These are phyloP conservation scores for Chaenocephalus aceratus DNA, from an alignment of 2,113 vertebrate genomes.

Conservation along the genomic window DNA sequence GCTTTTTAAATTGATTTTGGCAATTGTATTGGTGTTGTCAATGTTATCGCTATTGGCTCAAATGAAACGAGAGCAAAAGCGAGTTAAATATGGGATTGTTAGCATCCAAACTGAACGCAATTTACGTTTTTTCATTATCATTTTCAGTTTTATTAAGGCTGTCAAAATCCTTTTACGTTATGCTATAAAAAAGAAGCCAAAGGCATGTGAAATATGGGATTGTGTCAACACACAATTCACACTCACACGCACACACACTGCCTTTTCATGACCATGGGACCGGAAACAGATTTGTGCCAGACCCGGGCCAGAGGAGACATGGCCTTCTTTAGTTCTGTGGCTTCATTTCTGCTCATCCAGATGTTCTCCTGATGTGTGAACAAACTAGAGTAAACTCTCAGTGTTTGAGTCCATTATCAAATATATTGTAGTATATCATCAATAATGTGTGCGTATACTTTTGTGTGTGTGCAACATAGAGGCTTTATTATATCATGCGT, in stretches of 20 bases:
- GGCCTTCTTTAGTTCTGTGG: background rate
- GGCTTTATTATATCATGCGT: background rate
- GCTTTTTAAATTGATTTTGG: too few species aligned
- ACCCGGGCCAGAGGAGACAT: conserved; percentile 3
- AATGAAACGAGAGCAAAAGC: too few species aligned
- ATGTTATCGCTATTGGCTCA: too few species aligned
- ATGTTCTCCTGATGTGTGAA: conserved; percentile 20
- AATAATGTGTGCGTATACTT: background rate
- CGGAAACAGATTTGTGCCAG: background rate
- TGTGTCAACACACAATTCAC: background rate
- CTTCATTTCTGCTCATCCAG: conserved; percentile 17
- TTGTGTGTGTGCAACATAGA: background rate
- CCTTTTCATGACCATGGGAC: background rate
- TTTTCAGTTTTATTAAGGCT: background rate
- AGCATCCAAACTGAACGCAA: too few species aligned
- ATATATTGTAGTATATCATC: too few species aligned
- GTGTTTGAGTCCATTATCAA: conserved; percentile 1
- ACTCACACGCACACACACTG: background rate
- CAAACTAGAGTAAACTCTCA: background rate
- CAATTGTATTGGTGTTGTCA: too few species aligned
- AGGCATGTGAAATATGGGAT: too few species aligned
- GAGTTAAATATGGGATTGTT: too few species aligned
- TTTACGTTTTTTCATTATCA: background rate
- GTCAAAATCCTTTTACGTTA: background rate
- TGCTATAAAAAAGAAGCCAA: background rate